Percentiles rank a stretch among this genome's conserved stretches.
Evolutionary conservation across 2,797 vertebrate genomes (phyloP).

Genomic region (Pitangus sulphuratus): DNA sequence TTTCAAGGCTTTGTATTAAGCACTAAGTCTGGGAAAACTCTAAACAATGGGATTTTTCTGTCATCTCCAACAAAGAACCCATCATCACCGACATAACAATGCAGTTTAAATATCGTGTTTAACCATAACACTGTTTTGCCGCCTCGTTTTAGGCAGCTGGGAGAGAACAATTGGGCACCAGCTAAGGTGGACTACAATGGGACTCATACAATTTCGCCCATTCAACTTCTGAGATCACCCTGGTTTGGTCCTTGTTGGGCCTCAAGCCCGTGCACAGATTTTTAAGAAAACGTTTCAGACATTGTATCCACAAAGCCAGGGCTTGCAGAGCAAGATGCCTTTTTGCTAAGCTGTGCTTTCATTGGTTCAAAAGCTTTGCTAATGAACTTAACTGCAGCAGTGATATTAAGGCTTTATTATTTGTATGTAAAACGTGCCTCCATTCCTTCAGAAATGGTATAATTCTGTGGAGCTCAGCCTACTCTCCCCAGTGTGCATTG

Average conservation of each 20-base stretch:
- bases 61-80: conserved; percentile 43
- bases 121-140: conserved; percentile 8
- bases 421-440: neutral
- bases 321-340: neutral
- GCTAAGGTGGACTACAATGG: neutral
- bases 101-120: conserved; percentile 18
- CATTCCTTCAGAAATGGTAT: neutral
- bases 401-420: neutral
- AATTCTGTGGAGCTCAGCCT: neutral
- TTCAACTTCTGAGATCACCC: neutral
- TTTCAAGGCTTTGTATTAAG: conserved; percentile 5
- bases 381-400: neutral
- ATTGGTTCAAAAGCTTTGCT: neutral
- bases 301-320: rapidly evolving
- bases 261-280: neutral
- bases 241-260: neutral
- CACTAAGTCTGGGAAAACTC: conserved; percentile 31
- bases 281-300: neutral
- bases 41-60: conserved; percentile 59
- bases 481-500: neutral
- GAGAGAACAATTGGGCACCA: neutral
- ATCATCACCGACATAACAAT: conserved; percentile 9
- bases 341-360: neutral
- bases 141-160: conserved; percentile 17
- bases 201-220: neutral